phyloP scores from a whole-genome alignment of 2,797 vertebrate genomes.

The Chelon auratus region DNA sequence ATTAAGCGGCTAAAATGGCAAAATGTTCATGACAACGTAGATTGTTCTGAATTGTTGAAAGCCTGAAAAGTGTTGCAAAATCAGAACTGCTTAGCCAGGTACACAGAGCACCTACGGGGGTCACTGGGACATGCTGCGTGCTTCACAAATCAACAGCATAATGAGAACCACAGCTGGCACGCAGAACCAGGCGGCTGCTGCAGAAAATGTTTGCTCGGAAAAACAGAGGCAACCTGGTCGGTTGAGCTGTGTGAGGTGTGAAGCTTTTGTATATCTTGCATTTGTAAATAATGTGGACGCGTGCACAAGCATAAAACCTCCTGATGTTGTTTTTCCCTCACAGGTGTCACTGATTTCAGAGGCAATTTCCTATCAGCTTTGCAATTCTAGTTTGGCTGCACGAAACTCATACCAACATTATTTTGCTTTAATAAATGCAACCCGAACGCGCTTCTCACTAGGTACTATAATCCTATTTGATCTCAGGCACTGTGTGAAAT shows the following conservation, averaged over 20 bases:
- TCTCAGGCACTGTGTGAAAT: constrained; percentile 9
- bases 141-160: constrained; percentile 23
- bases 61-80: background rate
- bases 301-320: constrained; percentile 33
- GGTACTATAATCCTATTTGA: constrained; percentile 38
- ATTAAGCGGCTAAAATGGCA: background rate
- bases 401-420: constrained; percentile 9
- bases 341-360: constrained; percentile 17
- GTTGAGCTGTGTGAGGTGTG: constrained; percentile 7
- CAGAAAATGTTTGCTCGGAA: constrained; percentile 27
- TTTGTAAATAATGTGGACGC: constrained; percentile 21
- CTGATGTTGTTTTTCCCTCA: constrained; percentile 12
- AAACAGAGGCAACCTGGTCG: constrained; percentile 21
- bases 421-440: constrained; percentile 40
- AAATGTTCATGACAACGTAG: background rate
- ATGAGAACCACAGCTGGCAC: constrained; percentile 32
- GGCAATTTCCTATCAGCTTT: constrained; percentile 38
- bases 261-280: constrained; percentile 27
- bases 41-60: constrained; percentile 10
- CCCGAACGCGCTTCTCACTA: constrained; percentile 20
- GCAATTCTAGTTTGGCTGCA: background rate
- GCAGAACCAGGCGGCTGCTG: constrained; percentile 13
- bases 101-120: constrained; percentile 7
- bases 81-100: constrained; percentile 1
- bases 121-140: constrained; percentile 3